Evolutionary conservation across 2,888 invertebrate genomes (phyloP).

Genomic region (Apomyelois bistriatella): DNA sequence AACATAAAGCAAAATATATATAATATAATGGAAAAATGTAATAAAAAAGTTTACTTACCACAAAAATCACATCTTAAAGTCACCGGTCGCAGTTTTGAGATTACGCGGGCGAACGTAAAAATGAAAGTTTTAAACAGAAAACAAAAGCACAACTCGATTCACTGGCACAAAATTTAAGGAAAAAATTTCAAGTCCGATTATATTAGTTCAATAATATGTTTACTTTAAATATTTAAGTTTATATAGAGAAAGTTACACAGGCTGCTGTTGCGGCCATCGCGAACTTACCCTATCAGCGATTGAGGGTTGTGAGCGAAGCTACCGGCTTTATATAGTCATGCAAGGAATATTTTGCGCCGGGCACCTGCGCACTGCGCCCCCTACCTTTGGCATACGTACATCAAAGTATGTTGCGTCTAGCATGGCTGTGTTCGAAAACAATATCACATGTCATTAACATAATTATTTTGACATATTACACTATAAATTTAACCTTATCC

Average conservation of each 20-base stretch:
- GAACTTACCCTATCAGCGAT: slow-evolving; percentile 15
- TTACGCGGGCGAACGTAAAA: slow-evolving; percentile 1
- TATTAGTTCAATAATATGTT: no score
- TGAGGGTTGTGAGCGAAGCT: slow-evolving; percentile 13
- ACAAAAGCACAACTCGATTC: neutral
- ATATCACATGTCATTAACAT: slow-evolving; percentile 3
- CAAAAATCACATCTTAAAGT: slow-evolving; percentile 1
- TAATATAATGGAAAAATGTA: neutral
- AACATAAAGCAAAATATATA: neutral
- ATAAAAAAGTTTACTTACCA: slow-evolving; percentile 3
- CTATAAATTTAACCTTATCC: neutral
- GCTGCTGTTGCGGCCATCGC: neutral
- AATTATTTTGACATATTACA: neutral
- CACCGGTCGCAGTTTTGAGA: neutral
- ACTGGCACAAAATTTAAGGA: neutral
- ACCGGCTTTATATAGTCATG: slow-evolving; percentile 26
- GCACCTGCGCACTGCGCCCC: slow-evolving; percentile 43
- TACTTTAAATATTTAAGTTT: no score
- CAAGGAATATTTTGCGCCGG: slow-evolving; percentile 28
- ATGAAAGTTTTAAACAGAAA: neutral
- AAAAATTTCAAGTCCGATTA: neutral
- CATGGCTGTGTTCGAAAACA: slow-evolving; percentile 12
- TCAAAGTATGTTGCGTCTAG: slow-evolving; percentile 14
- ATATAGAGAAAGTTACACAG: no score
- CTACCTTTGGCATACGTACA: slow-evolving; percentile 23